These are phyloP conservation scores for Alfaro cultratus DNA, from an alignment of 2,797 vertebrate genomes.

Conservation along the genomic window DNA sequence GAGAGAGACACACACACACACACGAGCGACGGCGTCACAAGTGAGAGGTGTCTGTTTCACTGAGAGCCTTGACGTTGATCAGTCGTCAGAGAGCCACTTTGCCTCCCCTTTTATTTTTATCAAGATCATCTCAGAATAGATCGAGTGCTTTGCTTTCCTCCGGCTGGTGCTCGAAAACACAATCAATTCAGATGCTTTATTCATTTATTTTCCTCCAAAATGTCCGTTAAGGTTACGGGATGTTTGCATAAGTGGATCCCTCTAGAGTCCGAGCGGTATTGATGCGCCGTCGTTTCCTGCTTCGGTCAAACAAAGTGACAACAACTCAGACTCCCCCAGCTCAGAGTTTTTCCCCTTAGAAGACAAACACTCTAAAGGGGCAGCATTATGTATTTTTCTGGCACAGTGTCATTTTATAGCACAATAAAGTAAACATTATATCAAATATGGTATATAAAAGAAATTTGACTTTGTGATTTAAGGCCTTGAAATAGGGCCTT, in stretches of 20 bases:
- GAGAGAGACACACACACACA: too few relatives aligned
- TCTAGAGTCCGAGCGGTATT: slow-evolving; percentile 67
- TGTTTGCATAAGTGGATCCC: slow-evolving; percentile 67
- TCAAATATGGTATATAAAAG: too few relatives aligned
- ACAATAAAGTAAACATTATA: too few relatives aligned
- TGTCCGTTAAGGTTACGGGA: slow-evolving; percentile 74
- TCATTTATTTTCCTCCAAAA: slow-evolving; percentile 64
- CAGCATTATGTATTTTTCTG: too few relatives aligned
- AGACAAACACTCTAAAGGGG: too few relatives aligned
- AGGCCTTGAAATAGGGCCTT: too few relatives aligned
- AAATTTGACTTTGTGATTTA: too few relatives aligned
- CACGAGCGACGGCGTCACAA: slow-evolving; percentile 51
- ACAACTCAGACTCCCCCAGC: slow-evolving; percentile 53
- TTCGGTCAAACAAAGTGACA: slow-evolving; percentile 67
- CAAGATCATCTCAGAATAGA: slow-evolving; percentile 75
- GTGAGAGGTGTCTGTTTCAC: slow-evolving; percentile 75
- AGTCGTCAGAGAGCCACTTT: slow-evolving; percentile 69
- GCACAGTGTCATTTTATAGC: too few relatives aligned
- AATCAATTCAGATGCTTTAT: slow-evolving; percentile 76
- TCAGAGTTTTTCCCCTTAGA: slow-evolving; percentile 43
- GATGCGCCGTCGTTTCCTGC: slow-evolving; percentile 68
- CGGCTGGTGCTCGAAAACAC: slow-evolving; percentile 53
- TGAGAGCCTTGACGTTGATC: slow-evolving; percentile 74
- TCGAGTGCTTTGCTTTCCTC: slow-evolving; percentile 64
- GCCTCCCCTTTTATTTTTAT: slow-evolving; percentile 69